Percentiles rank a stretch among this genome's conserved stretches.
Conservation (phyloP, 2,888 invertebrate genomes). For the Tupiocoris notatus region DNA sequence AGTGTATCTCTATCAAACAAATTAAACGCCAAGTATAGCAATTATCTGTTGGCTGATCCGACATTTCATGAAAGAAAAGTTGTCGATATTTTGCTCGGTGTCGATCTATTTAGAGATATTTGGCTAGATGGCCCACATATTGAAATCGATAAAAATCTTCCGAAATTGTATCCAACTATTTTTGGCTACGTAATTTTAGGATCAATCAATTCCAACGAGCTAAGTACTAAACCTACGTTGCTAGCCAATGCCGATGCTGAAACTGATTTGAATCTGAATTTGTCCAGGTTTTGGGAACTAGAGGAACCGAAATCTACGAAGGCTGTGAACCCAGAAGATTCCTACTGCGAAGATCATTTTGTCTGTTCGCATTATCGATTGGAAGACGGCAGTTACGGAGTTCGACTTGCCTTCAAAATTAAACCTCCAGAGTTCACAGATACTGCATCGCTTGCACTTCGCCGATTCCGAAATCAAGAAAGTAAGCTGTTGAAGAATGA, state of each 20-base stretch:
- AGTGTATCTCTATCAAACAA: not conserved
- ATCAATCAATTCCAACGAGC: not conserved
- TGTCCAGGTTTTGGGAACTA: constrained; percentile 13
- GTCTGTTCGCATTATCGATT: not conserved
- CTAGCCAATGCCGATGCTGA: not conserved
- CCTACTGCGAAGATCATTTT: constrained; percentile 24
- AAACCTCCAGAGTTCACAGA: not conserved
- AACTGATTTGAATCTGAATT: not conserved
- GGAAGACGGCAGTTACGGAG: constrained; percentile 15
- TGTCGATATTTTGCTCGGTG: constrained; percentile 16
- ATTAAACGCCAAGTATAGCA: not conserved
- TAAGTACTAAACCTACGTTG: not conserved
- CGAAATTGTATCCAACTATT: constrained; percentile 13
- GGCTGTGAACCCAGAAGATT: constrained; percentile 1
- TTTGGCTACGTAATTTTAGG: constrained; percentile 23
- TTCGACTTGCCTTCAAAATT: constrained; percentile 6
- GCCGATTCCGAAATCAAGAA: constrained; percentile 11
- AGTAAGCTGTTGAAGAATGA: constrained; percentile 7
- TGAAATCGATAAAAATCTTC: not conserved
- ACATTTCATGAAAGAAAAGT: not conserved
- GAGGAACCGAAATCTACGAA: constrained; percentile 8
- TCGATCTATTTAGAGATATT: constrained; percentile 1
- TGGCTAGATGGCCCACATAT: constrained; percentile 7
- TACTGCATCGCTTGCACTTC: not conserved
- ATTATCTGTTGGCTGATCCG: constrained; percentile 14